These are phyloP conservation scores for Drosophila lacicola DNA, from an alignment of 2,888 invertebrate genomes.

Conservation along the genomic window DNA sequence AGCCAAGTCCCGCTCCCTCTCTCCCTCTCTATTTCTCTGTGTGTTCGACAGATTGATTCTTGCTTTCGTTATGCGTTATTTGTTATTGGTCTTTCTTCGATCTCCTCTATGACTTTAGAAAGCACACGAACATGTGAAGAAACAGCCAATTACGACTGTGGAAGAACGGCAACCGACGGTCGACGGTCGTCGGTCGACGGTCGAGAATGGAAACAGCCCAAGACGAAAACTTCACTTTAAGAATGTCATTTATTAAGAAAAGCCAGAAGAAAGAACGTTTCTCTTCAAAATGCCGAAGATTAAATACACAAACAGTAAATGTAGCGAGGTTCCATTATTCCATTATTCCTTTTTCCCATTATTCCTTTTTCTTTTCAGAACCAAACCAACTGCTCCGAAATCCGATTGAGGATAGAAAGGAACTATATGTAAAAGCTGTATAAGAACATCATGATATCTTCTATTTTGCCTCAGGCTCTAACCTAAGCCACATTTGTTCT, in stretches of 20 bases:
- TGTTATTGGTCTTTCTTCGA: slow-evolving; percentile 27
- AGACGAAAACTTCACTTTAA: slow-evolving; percentile 22
- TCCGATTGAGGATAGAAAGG: too few relatives aligned
- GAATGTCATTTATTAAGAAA: slow-evolving; percentile 18
- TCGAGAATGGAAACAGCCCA: slow-evolving; percentile 14
- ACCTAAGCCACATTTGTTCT: neutral
- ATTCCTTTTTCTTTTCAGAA: too few relatives aligned
- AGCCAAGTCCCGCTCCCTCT: slow-evolving; percentile 40
- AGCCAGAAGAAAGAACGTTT: neutral
- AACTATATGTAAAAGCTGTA: too few relatives aligned
- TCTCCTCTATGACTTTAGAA: slow-evolving; percentile 43
- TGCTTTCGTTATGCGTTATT: slow-evolving; percentile 44
- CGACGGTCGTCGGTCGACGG: neutral
- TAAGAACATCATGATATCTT: too few relatives aligned
- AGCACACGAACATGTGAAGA: slow-evolving; percentile 41
- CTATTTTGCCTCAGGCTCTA: too few relatives aligned
- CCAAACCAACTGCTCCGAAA: too few relatives aligned
- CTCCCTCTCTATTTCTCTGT: slow-evolving; percentile 17
- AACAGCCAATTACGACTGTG: slow-evolving; percentile 43
- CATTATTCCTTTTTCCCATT: too few relatives aligned
- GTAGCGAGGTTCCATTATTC: too few relatives aligned
- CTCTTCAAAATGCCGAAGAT: neutral
- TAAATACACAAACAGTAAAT: neutral
- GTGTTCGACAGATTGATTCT: slow-evolving; percentile 51
- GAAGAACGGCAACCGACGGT: slow-evolving; percentile 26